Conservation (phyloP, 2,888 invertebrate species). For the Baronia brevicornis region DNA sequence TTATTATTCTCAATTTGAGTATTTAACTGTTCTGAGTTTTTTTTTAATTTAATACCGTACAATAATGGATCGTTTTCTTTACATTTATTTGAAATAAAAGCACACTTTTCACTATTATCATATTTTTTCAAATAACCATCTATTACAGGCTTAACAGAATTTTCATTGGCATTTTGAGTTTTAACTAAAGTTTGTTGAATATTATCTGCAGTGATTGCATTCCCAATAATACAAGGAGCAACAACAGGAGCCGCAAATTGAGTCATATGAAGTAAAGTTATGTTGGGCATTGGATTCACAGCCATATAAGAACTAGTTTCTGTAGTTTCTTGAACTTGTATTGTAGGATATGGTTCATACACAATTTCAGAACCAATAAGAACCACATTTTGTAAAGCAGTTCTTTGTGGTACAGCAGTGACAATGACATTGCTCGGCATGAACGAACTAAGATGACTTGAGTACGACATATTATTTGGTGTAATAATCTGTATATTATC, state of each 20-base stretch:
- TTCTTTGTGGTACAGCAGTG: constrained; percentile 28
- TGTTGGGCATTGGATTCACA: constrained; percentile 31
- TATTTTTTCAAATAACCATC: no score
- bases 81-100: no score
- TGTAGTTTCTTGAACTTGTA: constrained; percentile 26
- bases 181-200: constrained; percentile 11
- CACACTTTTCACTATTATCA: no score
- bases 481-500: constrained; percentile 2
- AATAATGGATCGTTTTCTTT: no score
- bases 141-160: no score
- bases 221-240: constrained; percentile 37
- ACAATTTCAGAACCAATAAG: constrained; percentile 39
- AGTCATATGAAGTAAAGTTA: constrained; percentile 38
- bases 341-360: constrained; percentile 34
- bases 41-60: no score
- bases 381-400: constrained; percentile 38
- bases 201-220: constrained; percentile 20
- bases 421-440: constrained; percentile 29
- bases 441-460: constrained; percentile 13
- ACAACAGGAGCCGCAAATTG: constrained; percentile 35
- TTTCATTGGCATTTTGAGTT: no score
- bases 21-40: no score
- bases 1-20: no score
- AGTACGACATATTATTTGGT: background rate
- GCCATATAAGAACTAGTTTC: constrained; percentile 28